Base-by-base conservation (phyloP, 2,797 vertebrate species). In the Karalla daura region DNA sequence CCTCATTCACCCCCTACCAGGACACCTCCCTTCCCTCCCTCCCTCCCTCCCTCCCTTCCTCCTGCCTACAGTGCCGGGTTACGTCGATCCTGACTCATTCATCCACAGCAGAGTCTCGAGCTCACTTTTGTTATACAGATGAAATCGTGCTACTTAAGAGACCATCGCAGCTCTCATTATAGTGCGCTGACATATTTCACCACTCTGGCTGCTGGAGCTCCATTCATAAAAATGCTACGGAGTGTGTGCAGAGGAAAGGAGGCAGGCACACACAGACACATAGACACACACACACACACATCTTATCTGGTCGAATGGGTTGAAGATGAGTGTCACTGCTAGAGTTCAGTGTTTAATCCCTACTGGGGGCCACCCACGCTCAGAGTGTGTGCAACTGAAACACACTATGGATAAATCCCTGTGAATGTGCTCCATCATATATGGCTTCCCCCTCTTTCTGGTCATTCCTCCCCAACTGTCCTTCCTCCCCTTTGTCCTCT, bases 81-180 rank as follows among this genome's bases (percentile, higher is more conserved):
- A 90, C 80, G 83, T 91, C 74, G 78, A 79, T 80, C 83, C 87
- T 90, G 85, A 89, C 87, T 90, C 89, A 91, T 87, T 88, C 90
- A 85, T 85, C 89, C 85, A 81, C 71, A 80, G 59, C 63, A 46
- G 27, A 78, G 67, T 77, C 83, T 80, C 74, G 17, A 75, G 73
- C 69, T 80, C 63, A 67, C 78, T 86, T 89, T 84, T 80, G 81
- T 84, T 80, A 69, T 62, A 81, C 81, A 63, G 84, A 83, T 80
- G 80, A 78, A 85, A 88, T 80, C 28, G 51, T 74, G 83, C 80
- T 79, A 74, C 85, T 88, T 81, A 65, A 80, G 82, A 85, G 81
- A 74, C 81, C 74, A 61, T 77, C 28, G 32, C 56, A 3, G 67
- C 76, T 76, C 81, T 82, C 56, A 74, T 87, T 82, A 79, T 80